A percentile compares a stretch with the other conserved stretches of the same genome.
Evolutionary conservation across 2,888 invertebrate genomes (phyloP).

Genomic region (Andrena bucephala): DNA sequence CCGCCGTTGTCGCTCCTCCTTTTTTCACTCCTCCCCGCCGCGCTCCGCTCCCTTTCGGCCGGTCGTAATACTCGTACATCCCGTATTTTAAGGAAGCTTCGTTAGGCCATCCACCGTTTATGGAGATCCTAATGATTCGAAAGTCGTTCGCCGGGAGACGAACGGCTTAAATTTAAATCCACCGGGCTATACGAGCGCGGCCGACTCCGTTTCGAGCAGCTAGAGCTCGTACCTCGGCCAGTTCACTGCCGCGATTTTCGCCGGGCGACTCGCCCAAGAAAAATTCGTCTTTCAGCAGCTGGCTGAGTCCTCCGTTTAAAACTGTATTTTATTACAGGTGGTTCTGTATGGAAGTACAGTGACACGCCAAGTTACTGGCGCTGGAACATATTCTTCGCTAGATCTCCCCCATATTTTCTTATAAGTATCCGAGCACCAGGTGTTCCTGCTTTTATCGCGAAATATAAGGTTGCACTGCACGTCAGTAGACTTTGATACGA

Average conservation of each 20-base stretch:
- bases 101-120: slow-evolving; percentile 71
- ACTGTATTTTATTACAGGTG: not conserved
- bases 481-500: too few relatives aligned
- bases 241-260: slow-evolving; percentile 24
- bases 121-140: slow-evolving; percentile 73
- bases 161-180: slow-evolving; percentile 70
- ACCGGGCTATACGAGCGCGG: slow-evolving; percentile 26
- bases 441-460: too few relatives aligned
- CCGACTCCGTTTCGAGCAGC: slow-evolving; percentile 6
- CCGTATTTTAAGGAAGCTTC: slow-evolving; percentile 75
- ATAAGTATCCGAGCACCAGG: too few relatives aligned
- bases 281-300: not conserved
- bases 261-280: not conserved
- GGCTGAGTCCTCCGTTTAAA: not conserved
- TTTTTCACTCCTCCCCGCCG: slow-evolving; percentile 20
- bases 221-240: slow-evolving; percentile 19
- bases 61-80: slow-evolving; percentile 63
- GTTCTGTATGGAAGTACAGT: not conserved
- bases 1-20: slow-evolving; percentile 36
- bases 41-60: slow-evolving; percentile 16
- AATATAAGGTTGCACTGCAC: too few relatives aligned
- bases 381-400: not conserved
- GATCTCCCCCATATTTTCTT: too few relatives aligned
- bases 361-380: not conserved
- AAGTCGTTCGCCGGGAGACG: slow-evolving; percentile 62